Evolutionary conservation across 2,888 invertebrate species (phyloP).

Genomic region (Choreutis nemorana): DNA sequence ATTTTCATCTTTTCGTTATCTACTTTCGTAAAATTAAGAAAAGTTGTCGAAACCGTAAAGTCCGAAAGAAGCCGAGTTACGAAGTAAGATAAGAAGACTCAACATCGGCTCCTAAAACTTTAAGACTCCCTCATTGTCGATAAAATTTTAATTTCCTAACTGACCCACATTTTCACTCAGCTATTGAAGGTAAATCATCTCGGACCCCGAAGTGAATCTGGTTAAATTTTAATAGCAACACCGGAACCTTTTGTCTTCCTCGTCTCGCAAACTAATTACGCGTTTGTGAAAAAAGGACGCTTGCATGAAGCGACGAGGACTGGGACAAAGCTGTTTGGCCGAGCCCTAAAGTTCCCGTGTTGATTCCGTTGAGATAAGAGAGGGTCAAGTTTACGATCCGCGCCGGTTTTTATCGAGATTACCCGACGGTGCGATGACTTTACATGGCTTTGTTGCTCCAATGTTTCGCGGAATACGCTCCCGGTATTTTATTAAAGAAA

Average conservation of each 20-base stretch:
- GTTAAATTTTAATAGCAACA: no score
- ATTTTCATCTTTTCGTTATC: no score
- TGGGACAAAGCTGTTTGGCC: no score
- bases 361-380: slow-evolving; percentile 44
- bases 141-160: slow-evolving; percentile 44
- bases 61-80: no score
- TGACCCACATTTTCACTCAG: slow-evolving; percentile 45
- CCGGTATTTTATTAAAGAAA: slow-evolving; percentile 46
- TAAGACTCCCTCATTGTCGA: slow-evolving; percentile 22
- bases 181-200: slow-evolving; percentile 35
- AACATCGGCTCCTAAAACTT: slow-evolving; percentile 21
- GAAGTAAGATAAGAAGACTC: slow-evolving; percentile 22
- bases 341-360: slow-evolving; percentile 31
- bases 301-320: no score
- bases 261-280: no score
- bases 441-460: slow-evolving; percentile 39
- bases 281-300: no score
- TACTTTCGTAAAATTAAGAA: no score
- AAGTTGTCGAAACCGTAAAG: no score
- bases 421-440: slow-evolving; percentile 27
- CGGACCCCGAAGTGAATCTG: no score
- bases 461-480: slow-evolving; percentile 38
- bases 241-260: no score
- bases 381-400: slow-evolving; percentile 56
- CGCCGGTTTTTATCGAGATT: slow-evolving; percentile 55